These are phyloP conservation scores for Holothuria glaberrima DNA, from an alignment of 35 echinoderm and acorn worm species.

Conservation along the genomic window DNA sequence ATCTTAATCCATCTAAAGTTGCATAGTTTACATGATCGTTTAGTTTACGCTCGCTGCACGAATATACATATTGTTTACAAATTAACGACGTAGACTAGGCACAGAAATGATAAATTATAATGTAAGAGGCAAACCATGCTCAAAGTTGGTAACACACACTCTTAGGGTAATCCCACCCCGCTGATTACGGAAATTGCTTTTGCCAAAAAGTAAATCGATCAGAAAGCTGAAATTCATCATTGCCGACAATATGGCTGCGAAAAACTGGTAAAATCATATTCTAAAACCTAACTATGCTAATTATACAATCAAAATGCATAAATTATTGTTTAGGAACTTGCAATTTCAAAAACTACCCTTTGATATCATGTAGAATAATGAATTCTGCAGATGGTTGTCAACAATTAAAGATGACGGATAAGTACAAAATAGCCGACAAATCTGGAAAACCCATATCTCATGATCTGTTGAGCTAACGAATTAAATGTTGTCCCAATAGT, in stretches of 20 bases:
- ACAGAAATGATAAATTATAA: neutral
- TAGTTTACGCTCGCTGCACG: too few relatives aligned
- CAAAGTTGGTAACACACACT: neutral
- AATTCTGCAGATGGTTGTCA: slow-evolving; percentile 24
- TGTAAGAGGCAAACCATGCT: neutral
- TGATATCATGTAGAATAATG: slow-evolving; percentile 6
- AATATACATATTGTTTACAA: too few relatives aligned
- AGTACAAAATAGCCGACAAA: slow-evolving; percentile 7
- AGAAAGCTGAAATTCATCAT: neutral
- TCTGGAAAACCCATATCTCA: neutral
- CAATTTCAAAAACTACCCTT: slow-evolving; percentile 11
- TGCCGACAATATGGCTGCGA: too few relatives aligned
- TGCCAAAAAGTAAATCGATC: neutral
- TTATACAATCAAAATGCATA: neutral
- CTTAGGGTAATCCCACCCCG: slow-evolving; percentile 1
- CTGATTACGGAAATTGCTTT: slow-evolving; percentile 25
- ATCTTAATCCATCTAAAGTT: too few relatives aligned
- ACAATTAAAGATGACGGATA: neutral
- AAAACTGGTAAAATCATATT: slow-evolving; percentile 23
- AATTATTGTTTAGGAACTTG: neutral
- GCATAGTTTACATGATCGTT: too few relatives aligned
- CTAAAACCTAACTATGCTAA: neutral
- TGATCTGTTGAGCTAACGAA: neutral
- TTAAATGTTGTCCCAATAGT: slow-evolving; percentile 14
- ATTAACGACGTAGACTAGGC: too few relatives aligned